phyloP scores from a whole-genome alignment of 2,888 invertebrate genomes.

The Cantharis rufa region DNA sequence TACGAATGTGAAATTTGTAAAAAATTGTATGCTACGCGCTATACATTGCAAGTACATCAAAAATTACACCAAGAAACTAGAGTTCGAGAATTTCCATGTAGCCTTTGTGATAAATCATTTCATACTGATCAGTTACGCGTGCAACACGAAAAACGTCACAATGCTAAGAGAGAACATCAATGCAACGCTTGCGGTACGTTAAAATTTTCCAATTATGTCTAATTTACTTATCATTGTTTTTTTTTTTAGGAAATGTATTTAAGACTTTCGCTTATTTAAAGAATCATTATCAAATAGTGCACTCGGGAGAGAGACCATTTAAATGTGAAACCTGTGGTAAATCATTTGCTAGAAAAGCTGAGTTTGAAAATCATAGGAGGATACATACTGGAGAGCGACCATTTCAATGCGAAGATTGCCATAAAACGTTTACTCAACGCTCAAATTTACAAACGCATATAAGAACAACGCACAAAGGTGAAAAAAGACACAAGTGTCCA shows the following conservation, averaged over 20 bases:
- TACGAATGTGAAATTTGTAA: not conserved
- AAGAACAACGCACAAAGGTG: not conserved
- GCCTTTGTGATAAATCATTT: not conserved
- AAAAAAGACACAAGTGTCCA: not conserved
- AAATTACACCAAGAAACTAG: not conserved
- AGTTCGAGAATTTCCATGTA: not conserved
- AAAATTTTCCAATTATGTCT: not conserved
- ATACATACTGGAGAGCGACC: not conserved
- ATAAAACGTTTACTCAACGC: not conserved
- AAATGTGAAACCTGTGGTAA: not conserved
- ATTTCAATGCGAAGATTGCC: not conserved
- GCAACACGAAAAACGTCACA: not conserved
- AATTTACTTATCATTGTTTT: not conserved
- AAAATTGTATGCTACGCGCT: accelerated
- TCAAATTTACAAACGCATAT: not conserved
- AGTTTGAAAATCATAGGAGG: not conserved
- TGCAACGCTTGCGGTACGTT: not conserved
- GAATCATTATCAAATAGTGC: not conserved
- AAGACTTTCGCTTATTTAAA: not conserved
- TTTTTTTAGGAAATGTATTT: not conserved
- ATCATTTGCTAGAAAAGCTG: not conserved
- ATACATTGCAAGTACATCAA: not conserved
- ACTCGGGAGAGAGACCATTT: not conserved
- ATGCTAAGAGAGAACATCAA: not conserved
- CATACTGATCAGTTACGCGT: not conserved